phyloP scores from a whole-genome alignment of 1,140 invertebrate species.

The Diplogasteroides magnus region DNA sequence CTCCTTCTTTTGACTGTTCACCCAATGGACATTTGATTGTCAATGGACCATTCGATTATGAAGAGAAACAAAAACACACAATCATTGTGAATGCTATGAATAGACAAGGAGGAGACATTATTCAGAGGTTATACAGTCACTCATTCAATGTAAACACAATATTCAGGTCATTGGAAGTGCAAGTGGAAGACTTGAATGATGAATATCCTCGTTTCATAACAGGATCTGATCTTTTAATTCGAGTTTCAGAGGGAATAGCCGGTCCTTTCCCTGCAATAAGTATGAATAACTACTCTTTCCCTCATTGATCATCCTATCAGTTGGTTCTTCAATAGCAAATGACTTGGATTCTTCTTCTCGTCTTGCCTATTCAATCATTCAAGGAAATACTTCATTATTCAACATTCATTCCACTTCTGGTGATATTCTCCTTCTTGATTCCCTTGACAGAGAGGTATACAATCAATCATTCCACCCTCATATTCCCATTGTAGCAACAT shows the following conservation, averaged over 20 bases:
- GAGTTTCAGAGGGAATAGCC: slow-evolving; percentile 8
- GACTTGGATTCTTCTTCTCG: slow-evolving; percentile 15
- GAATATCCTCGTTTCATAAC: slow-evolving; percentile 23
- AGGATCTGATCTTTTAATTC: slow-evolving; percentile 4
- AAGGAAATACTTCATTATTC: slow-evolving; percentile 22
- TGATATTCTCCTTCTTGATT: slow-evolving; percentile 9
- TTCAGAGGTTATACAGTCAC: background rate
- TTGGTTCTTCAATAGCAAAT: slow-evolving; percentile 4
- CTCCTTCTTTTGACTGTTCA: background rate
- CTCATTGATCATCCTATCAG: slow-evolving; percentile 4
- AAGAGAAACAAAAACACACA: background rate
- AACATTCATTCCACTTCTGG: slow-evolving; percentile 15
- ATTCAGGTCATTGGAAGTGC: background rate
- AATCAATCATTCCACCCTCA: background rate
- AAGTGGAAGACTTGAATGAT: slow-evolving; percentile 26
- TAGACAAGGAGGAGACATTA: background rate
- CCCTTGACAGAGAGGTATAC: slow-evolving; percentile 19
- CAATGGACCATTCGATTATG: background rate
- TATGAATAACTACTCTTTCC: background rate
- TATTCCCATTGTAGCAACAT: slow-evolving; percentile 5
- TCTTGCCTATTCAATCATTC: slow-evolving; percentile 18
- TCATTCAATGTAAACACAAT: background rate
- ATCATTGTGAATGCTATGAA: background rate
- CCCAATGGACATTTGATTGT: background rate
- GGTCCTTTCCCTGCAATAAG: slow-evolving; percentile 8